Percentiles rank a stretch among this genome's conserved stretches.
Evolutionary conservation across 2,797 vertebrate species (phyloP).

Genomic region (Loriculus beryllinus): DNA sequence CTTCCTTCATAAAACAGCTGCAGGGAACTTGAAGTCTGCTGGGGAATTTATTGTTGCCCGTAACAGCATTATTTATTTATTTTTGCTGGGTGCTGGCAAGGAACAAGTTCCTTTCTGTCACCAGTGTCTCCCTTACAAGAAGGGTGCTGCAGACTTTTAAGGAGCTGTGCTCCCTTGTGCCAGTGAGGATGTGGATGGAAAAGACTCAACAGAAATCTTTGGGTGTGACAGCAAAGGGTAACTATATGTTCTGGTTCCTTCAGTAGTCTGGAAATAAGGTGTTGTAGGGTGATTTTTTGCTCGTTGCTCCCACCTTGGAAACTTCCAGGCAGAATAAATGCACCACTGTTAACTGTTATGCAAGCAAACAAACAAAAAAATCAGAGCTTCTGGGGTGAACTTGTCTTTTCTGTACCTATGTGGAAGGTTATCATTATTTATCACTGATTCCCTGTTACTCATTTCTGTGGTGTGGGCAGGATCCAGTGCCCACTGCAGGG

Average conservation of each 20-base stretch:
- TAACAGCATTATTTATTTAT: background rate
- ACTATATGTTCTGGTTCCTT: background rate
- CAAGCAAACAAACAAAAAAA: background rate
- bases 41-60: background rate
- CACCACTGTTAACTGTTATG: background rate
- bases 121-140: background rate
- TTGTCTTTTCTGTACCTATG: background rate
- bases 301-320: background rate
- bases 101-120: background rate
- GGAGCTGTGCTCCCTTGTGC: background rate
- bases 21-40: background rate
- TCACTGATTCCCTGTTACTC: background rate
- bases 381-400: background rate
- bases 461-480: background rate
- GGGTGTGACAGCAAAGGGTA: background rate
- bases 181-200: background rate
- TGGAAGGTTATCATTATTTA: background rate
- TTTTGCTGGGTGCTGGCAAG: background rate
- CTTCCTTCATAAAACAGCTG: conserved; percentile 32
- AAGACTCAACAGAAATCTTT: background rate
- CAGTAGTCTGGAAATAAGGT: background rate
- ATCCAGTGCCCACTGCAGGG: conserved; percentile 24
- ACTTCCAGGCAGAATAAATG: background rate
- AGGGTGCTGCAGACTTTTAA: fast-evolving
- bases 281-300: background rate